Conservation (phyloP, 2,113 vertebrate genomes). For the Protobothrops flavoviridis region DNA sequence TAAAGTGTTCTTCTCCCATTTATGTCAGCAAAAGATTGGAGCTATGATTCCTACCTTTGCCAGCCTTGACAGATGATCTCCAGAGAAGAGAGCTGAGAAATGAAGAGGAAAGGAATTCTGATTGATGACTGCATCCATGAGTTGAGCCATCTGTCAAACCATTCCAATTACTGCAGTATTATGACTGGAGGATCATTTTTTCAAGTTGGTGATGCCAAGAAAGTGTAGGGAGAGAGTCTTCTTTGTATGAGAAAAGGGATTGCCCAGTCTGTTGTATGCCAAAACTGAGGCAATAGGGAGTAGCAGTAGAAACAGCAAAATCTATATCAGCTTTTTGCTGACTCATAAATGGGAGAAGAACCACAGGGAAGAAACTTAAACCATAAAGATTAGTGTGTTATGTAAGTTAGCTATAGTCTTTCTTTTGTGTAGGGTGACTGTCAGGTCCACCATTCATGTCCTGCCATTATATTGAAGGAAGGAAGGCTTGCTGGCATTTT, state of each 20-base stretch:
- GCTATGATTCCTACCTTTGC: background rate
- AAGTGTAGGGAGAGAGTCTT: background rate
- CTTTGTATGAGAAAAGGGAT: background rate
- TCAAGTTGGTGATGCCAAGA: background rate
- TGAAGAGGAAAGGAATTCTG: background rate
- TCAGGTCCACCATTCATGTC: too few species aligned
- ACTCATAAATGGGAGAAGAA: background rate
- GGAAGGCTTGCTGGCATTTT: too few species aligned
- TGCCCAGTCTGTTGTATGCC: background rate
- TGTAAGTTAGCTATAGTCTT: background rate
- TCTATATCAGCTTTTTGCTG: background rate
- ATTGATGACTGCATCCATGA: background rate
- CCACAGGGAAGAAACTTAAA: background rate
- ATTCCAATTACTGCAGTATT: background rate
- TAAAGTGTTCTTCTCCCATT: background rate
- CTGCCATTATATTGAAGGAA: too few species aligned
- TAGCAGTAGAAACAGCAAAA: background rate
- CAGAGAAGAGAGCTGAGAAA: background rate
- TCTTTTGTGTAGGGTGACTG: background rate
- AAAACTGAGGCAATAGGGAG: background rate
- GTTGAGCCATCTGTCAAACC: background rate
- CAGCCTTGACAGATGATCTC: background rate
- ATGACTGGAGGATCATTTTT: background rate
- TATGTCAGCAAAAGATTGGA: background rate
- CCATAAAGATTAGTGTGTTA: background rate